Conservation (phyloP, 2,113 vertebrate genomes). For the Microcebus murinus region DNA sequence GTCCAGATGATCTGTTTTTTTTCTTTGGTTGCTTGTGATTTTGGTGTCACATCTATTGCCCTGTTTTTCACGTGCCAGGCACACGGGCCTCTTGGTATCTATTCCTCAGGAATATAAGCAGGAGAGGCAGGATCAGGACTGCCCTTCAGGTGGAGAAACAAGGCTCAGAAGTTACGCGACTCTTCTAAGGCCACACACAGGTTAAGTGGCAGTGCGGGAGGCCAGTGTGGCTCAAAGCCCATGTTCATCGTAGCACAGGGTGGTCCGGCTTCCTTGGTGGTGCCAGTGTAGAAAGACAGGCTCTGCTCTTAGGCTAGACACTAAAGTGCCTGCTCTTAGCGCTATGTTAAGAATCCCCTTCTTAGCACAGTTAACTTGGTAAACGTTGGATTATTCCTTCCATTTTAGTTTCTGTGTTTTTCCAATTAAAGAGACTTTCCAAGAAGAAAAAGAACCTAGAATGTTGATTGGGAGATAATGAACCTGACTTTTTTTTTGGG, state of each 20-base stretch:
- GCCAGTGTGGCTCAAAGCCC: neutral
- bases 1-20: neutral
- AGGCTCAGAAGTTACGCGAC: neutral
- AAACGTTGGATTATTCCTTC: neutral
- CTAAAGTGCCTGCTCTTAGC: neutral
- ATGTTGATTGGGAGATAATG: neutral
- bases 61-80: neutral
- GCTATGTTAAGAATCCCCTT: neutral
- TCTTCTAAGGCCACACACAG: neutral
- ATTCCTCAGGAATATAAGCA: neutral
- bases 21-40: neutral
- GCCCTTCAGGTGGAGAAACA: neutral
- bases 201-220: neutral
- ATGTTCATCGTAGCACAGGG: too few species aligned
- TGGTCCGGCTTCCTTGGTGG: neutral
- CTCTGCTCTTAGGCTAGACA: neutral
- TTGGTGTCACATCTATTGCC: neutral
- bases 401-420: neutral
- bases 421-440: slow-evolving; percentile 25
- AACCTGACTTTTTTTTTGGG: neutral
- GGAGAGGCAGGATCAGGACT: neutral
- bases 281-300: neutral
- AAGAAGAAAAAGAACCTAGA: neutral
- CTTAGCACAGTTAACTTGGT: neutral
- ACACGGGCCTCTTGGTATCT: neutral